Evolutionary conservation across 2,797 vertebrate genomes (phyloP), one percentile per base, ranked within the genome.

Genomic region (Poeciliopsis turneri): DNA sequence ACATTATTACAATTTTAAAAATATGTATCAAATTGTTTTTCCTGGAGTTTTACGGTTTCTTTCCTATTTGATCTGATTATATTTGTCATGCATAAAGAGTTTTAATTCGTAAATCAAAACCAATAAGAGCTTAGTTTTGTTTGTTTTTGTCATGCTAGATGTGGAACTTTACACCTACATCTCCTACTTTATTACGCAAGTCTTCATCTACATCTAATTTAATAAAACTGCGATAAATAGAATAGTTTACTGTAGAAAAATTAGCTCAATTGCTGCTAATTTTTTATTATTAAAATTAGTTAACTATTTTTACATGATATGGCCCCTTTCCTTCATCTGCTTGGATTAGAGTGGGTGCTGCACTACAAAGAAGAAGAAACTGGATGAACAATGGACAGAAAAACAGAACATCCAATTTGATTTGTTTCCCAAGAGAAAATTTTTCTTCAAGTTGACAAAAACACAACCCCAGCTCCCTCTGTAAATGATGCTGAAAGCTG

Each of bases 401-500:
- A 13, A 77, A 53, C 15, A 70, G 2, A 33, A 43, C 2, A 39
- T 47, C 23, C 46, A 61, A 7, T 6, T 23, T 25, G 70, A 53
- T 30, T 68, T 18, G 72, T 46, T 68, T 79, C 64, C 74, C 55
- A 61, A 41, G 59, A 76, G 75, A 79, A 68, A 84, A 72, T 28
- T 20, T n/a, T 72, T 15, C 59, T 68, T 20, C 53, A 72, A 79
- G 74, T 57, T 80, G 5, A 53, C 64, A 82, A 39, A 77, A 82
- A 86, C 81, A 77, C 66, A 79, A 53, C 41, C 64, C 28, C 79
- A 39, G 46, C 30, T 78, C 70, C 59, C 43, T 53, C 28, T 76
- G 78, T 74, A 84, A 77, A 69, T 43, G 46, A 46, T 12, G 23
- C 79, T 82, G 55, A 74, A 82, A 68, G 36, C 74, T 87, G 86